These are phyloP conservation scores for Charadrius vociferus DNA, from an alignment of 2,113 vertebrate species.

Conservation along the genomic window DNA sequence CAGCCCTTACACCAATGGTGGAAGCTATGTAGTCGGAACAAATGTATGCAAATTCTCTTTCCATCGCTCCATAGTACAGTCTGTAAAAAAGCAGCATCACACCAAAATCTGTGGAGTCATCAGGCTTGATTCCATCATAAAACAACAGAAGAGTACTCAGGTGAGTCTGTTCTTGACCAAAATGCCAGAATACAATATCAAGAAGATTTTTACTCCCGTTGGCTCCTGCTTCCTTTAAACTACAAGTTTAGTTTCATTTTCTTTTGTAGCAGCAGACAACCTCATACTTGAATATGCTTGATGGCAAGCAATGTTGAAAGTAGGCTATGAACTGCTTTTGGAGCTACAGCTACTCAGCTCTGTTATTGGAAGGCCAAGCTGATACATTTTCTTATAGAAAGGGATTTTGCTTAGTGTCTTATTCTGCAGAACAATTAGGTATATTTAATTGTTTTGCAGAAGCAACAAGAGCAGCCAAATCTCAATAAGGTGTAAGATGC, in stretches of 20 bases:
- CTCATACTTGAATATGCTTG: background rate
- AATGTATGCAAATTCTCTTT: conserved; percentile 77
- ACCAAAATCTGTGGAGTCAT: conserved; percentile 76
- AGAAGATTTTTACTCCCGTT: background rate
- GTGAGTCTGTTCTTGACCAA: background rate
- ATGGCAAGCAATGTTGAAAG: background rate
- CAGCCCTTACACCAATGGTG: conserved; percentile 60
- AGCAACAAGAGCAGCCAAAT: background rate
- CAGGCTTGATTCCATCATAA: conserved; percentile 69
- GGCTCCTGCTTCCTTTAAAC: background rate
- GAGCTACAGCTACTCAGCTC: background rate
- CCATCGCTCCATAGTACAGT: conserved; percentile 74
- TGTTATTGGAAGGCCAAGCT: background rate
- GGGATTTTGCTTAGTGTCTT: background rate
- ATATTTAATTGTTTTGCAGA: background rate
- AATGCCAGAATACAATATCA: background rate
- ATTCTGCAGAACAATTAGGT: background rate
- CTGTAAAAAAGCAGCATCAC: conserved; percentile 77
- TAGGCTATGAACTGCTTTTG: background rate
- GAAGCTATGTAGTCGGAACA: conserved; percentile 80
- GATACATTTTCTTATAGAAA: background rate
- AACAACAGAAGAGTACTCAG: background rate
- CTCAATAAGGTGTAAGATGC: background rate
- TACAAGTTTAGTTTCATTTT: background rate
- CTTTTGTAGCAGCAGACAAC: background rate